Evolutionary conservation across 2,113 vertebrate species (phyloP), one percentile per base, ranked within the genome.

Genomic region (Grammomys surdaster): DNA sequence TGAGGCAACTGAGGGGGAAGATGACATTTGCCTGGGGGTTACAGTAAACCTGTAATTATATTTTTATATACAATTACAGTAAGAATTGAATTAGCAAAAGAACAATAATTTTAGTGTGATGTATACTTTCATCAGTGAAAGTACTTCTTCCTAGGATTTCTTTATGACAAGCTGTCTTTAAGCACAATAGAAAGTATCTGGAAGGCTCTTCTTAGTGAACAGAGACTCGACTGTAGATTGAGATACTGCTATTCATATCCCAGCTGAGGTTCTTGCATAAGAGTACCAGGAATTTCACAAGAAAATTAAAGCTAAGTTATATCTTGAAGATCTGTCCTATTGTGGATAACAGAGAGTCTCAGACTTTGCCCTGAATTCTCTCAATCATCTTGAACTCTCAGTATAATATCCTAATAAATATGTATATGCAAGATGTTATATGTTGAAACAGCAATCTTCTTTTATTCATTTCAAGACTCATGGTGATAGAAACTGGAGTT

Each of bases 371-470:
- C 85, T 95, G 26, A 98, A 94, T 96, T 97, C 36, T 58, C 63
- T 70, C 58, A 92, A 72, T 97, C 96, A 95, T 28, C 95, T 92
- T 94, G 91, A 92, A 96, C 36, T 12, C 26, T 93, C 93, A 84
- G 19, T 93, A 90, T 93, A 96, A 98, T 84, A 95, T 96, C 97
- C 69, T 93, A 95, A 97, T 97, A 81, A 40, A 93, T 0, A 31
- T 28, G 12, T 76, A 63, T 0, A 19, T 33, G 4, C 81, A 48
- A 77, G 14, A 76, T 77, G 0, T 89, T 97, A 70, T 94, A 94
- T 81, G 92, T 93, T 93, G 95, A 98, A 98, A 93, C 75, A 97
- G 46, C 70, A 95, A 93, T 97, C 97, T 97, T 76, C 48, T 98
- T 89, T 94, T 96, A 97, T 81, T 95, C 87, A 72, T 96, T 98